phyloP scores from a whole-genome alignment of 2,888 invertebrate genomes.

The Calameuta filiformis region DNA sequence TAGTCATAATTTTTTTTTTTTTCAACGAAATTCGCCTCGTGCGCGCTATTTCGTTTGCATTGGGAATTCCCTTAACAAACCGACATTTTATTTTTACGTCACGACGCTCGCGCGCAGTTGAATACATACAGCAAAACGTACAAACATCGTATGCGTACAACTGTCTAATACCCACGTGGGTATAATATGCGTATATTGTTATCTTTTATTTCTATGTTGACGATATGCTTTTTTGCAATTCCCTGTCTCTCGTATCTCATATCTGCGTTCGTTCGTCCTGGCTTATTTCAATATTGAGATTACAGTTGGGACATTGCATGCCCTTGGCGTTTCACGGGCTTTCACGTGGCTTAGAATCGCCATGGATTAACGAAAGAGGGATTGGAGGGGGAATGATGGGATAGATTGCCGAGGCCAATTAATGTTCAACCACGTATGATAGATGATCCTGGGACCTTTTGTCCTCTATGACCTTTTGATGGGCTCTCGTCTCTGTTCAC shows the following conservation, averaged over 20 bases:
- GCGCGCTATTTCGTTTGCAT: no score
- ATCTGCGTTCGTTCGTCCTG: neutral
- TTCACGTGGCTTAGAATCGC: conserved; percentile 8
- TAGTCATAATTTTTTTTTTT: no score
- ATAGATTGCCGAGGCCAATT: neutral
- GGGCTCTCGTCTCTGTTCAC: no score
- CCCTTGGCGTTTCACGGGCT: conserved; percentile 8
- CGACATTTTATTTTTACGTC: no score
- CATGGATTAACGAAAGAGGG: neutral
- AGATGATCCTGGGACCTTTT: neutral
- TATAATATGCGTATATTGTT: no score
- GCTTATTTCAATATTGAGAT: conserved; percentile 6
- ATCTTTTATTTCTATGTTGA: no score
- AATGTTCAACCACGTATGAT: neutral
- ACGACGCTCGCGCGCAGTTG: no score
- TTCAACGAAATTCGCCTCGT: no score
- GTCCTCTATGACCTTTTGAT: neutral
- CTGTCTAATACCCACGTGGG: no score
- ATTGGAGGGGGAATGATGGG: neutral
- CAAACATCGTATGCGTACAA: no score
- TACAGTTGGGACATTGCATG: conserved; percentile 6
- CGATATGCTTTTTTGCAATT: neutral
- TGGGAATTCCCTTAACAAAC: no score
- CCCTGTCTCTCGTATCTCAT: conserved; percentile 4
- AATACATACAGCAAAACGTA: no score